These are phyloP conservation scores for Yasuhikotakia modesta DNA, from an alignment of 2,797 vertebrate genomes.

Conservation along the genomic window DNA sequence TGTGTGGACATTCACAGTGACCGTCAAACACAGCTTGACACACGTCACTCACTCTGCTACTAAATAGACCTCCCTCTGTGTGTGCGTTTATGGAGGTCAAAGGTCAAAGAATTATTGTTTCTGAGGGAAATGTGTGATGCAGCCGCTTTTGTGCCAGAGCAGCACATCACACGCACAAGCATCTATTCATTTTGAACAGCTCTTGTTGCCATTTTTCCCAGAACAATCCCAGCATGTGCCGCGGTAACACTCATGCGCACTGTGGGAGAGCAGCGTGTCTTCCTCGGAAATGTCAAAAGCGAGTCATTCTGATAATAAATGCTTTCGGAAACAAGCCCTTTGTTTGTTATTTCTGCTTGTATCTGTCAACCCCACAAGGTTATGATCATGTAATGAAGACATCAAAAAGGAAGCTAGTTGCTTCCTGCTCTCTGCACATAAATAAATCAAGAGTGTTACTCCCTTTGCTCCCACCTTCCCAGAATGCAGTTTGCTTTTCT, in stretches of 20 bases:
- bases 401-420: constrained; percentile 26
- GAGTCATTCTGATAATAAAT: constrained; percentile 37
- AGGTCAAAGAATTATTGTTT: constrained; percentile 9
- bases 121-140: constrained; percentile 30
- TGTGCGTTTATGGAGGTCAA: constrained; percentile 24
- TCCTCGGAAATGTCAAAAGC: constrained; percentile 32
- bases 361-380: constrained; percentile 25
- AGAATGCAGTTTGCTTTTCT: constrained; percentile 2
- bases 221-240: constrained; percentile 32
- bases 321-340: constrained; percentile 27
- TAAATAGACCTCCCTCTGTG: constrained; percentile 17
- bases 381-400: constrained; percentile 25
- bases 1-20: constrained; percentile 2
- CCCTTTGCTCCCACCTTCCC: neutral
- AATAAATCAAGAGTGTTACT: constrained; percentile 35
- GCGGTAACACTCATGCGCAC: constrained; percentile 28
- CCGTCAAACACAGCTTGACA: neutral
- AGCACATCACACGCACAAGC: constrained; percentile 38
- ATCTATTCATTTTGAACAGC: constrained; percentile 35
- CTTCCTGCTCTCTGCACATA: constrained; percentile 14
- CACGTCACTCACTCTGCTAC: constrained; percentile 25
- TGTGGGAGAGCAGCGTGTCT: constrained; percentile 1
- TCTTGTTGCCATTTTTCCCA: constrained; percentile 29
- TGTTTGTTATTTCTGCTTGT: constrained; percentile 37
- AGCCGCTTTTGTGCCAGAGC: constrained; percentile 39